phyloP scores from a whole-genome alignment of 2,113 vertebrate species.

The Vimba vimba region DNA sequence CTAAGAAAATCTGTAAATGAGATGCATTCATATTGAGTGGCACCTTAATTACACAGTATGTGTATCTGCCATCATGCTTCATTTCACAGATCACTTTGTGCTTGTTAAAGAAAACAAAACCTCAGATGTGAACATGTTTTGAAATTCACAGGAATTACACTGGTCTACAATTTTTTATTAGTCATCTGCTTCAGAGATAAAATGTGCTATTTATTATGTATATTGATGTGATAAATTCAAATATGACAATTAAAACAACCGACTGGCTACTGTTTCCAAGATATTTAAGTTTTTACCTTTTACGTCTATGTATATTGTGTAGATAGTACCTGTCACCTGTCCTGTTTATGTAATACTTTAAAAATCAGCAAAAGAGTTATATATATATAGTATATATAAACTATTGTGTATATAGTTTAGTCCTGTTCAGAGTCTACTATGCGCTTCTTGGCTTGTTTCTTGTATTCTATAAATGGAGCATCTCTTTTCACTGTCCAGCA shows the following conservation, averaged over 20 bases:
- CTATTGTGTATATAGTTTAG: neutral
- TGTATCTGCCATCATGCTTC: neutral
- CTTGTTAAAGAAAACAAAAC: neutral
- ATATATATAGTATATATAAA: neutral
- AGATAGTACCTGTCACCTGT: neutral
- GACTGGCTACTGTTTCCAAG: too few species aligned
- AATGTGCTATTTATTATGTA: too few species aligned
- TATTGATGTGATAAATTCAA: too few species aligned
- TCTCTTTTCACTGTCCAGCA: neutral
- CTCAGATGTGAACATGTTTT: neutral
- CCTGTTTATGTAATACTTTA: neutral
- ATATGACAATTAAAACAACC: too few species aligned
- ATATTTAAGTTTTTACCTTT: too few species aligned
- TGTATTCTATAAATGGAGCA: neutral
- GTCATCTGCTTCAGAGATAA: too few species aligned
- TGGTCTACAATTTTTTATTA: too few species aligned
- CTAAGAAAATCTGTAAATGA: constrained; percentile 1
- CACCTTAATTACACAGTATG: neutral
- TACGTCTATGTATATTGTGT: too few species aligned
- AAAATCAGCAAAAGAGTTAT: neutral
- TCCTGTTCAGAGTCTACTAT: neutral
- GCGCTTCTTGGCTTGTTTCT: neutral
- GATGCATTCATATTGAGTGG: constrained; percentile 11
- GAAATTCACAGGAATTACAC: neutral
- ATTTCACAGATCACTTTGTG: neutral